phyloP scores from a whole-genome alignment of 2,797 vertebrate genomes.

The Microtus obscurus region DNA sequence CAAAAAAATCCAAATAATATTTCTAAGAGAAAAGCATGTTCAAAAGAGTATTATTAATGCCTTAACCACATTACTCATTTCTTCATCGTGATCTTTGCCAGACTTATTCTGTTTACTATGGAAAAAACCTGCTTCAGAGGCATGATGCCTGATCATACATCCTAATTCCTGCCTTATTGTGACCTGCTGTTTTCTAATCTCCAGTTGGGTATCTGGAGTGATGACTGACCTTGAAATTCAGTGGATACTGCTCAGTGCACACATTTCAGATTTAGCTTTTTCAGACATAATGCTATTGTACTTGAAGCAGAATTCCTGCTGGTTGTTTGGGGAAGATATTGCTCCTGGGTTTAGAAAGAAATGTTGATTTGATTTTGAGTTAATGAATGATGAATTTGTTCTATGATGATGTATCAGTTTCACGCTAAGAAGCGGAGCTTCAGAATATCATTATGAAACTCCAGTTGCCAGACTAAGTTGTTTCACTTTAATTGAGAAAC shows the following conservation, averaged over 20 bases:
- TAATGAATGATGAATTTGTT: constrained; percentile 82
- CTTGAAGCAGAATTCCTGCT: not conserved
- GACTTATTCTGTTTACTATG: constrained; percentile 5
- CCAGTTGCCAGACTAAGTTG: constrained; percentile 77
- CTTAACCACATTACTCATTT: constrained; percentile 39
- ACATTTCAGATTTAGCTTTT: constrained; percentile 28
- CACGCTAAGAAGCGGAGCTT: constrained; percentile 68
- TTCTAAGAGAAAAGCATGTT: constrained; percentile 65
- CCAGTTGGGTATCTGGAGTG: constrained; percentile 33
- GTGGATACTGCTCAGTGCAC: not conserved
- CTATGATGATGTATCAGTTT: constrained; percentile 75
- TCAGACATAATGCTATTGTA: not conserved
- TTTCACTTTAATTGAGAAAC: constrained; percentile 85
- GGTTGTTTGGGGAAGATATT: constrained; percentile 49
- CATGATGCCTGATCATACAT: not conserved
- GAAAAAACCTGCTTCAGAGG: constrained; percentile 45
- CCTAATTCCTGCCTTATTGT: not conserved
- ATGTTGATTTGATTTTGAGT: constrained; percentile 75
- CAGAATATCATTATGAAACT: constrained; percentile 68
- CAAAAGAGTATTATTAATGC: constrained; percentile 60
- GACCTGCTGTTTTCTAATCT: not conserved
- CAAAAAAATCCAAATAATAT: not conserved
- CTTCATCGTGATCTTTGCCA: not conserved
- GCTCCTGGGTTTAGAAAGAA: not conserved
- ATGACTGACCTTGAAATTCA: not conserved